Evolutionary conservation across 2,888 invertebrate species (phyloP).

Genomic region (Vannuccia rotundouncinata): DNA sequence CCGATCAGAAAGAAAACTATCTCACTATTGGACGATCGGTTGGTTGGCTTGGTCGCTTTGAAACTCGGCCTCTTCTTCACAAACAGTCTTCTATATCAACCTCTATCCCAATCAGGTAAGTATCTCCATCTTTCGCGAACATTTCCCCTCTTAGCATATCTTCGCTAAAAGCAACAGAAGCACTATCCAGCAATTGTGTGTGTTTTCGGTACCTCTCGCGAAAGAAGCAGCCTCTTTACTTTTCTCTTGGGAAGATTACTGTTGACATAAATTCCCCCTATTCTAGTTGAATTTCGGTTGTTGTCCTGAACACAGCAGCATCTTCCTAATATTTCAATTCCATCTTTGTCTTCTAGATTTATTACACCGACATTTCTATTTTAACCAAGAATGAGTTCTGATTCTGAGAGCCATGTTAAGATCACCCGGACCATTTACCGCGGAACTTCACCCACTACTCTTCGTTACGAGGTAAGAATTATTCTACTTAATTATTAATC

Average conservation of each 20-base stretch:
- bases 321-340: not conserved
- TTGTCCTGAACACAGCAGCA: not conserved
- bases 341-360: not conserved
- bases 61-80: not conserved
- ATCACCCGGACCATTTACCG: conserved; percentile 46
- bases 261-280: not conserved
- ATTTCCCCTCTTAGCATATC: not conserved
- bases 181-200: not conserved
- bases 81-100: not conserved
- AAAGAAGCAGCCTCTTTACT: not conserved
- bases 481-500: not conserved
- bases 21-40: not conserved
- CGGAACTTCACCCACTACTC: conserved; percentile 50
- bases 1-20: not conserved
- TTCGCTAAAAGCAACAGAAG: not conserved
- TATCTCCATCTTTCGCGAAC: not conserved
- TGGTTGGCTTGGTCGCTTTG: not conserved
- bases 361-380: not conserved
- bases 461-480: conserved; percentile 30
- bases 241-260: not conserved
- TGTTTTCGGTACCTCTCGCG: not conserved
- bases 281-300: not conserved
- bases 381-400: conserved; percentile 22
- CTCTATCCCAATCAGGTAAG: not conserved
- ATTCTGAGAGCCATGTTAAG: conserved; percentile 35